Evolutionary conservation across 2,113 vertebrate species (phyloP), one percentile per base, ranked within the genome.

Genomic region (Cygnus buccinator): DNA sequence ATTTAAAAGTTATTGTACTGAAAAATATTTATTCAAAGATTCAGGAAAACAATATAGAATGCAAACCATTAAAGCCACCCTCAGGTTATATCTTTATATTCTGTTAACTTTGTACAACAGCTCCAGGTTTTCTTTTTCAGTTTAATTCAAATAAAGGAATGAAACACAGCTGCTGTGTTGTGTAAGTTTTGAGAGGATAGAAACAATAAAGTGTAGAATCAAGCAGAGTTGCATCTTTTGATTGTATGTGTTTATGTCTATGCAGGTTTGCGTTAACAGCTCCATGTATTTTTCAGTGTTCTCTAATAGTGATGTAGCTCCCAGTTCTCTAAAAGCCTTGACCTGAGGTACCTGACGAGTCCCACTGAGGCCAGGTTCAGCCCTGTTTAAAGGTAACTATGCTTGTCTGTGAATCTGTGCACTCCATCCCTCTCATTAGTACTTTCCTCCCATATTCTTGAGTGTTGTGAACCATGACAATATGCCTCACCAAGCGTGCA

Each of bases 11-110:
- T 92, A 87, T 88, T 90, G 23, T 89, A 58, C 26, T 57, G 19
- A 90, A 15, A 75, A 95, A 90, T 92, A 87, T 73, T 92, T 95
- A 93, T 84, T 93, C 67, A 88, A 88, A 83, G 62, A 63, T 80
- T 90, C 39, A 84, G 57, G 29, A 78, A 94, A 90, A 95, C 19
- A 58, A 70, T 86, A 90, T 19, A 66, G 25, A 73, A 88, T 70
- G 29, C 43, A 87, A 94, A 90, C 23, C 9, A 76, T 86, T 93
- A 90, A 95, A 95, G 22, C 10, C 20, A 84, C 31, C 63, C 55
- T 68, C 35, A 91, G 59, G 57, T 94, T 88, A n/a, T 71, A 65
- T 71, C 31, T 86, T 93, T 83, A 43, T 93, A 70, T 91, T 91
- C 58, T 91, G 43, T 80, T 93, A 81, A 52, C 18, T 86, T 92